Conservation (phyloP, 2,113 vertebrate species). For the Oriolus oriolus region DNA sequence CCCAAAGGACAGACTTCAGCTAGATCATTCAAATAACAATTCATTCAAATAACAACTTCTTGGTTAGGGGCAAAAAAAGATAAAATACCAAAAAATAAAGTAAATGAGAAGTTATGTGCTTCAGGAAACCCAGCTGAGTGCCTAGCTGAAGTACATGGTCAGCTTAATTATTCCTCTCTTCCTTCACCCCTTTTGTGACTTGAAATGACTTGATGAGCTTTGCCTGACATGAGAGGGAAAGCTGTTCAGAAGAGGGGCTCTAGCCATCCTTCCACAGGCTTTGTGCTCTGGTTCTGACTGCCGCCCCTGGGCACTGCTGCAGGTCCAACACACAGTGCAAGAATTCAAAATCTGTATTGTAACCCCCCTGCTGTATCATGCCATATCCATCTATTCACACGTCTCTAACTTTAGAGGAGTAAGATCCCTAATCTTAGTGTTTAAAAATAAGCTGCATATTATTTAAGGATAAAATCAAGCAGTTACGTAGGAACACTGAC, state of each 20-base stretch:
- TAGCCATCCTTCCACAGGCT: not conserved
- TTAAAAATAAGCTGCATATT: not conserved
- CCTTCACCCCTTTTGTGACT: not conserved
- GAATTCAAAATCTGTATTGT: not conserved
- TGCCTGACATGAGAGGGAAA: not conserved
- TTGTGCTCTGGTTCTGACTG: not conserved
- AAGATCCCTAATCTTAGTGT: not conserved
- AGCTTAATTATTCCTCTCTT: not conserved
- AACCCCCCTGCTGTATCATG: not conserved
- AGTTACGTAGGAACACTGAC: slow-evolving; percentile 7
- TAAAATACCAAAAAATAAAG: slow-evolving; percentile 11
- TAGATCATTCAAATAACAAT: not conserved
- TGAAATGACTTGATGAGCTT: not conserved
- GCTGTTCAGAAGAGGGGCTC: not conserved
- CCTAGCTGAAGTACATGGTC: not conserved
- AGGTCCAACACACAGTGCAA: not conserved
- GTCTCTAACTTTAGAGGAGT: not conserved
- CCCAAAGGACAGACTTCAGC: not conserved
- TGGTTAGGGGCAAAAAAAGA: not conserved
- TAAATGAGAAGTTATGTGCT: not conserved
- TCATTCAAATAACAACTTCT: not conserved
- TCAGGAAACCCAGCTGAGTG: not conserved
- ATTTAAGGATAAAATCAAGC: slow-evolving; percentile 14
- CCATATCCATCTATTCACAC: not conserved
- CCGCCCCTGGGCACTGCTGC: not conserved